Conservation (phyloP, 2,797 vertebrate species). For the Arremon brunneinucha region DNA sequence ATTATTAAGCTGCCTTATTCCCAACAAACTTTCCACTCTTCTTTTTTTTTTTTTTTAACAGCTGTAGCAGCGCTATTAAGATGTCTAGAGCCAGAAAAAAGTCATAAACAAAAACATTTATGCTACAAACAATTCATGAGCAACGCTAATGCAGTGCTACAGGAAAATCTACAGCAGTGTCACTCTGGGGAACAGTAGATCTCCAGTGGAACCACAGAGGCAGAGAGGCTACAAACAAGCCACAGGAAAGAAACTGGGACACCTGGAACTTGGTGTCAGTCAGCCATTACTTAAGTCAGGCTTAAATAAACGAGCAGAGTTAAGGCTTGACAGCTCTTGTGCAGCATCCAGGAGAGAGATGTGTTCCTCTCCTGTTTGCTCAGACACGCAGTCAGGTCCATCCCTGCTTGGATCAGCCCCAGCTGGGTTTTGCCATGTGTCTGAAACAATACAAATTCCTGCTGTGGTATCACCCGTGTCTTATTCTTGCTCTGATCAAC, state of each 20-base stretch:
- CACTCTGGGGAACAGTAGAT: neutral
- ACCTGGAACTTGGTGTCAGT: neutral
- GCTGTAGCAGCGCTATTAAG: neutral
- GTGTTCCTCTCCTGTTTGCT: neutral
- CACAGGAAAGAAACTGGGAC: neutral
- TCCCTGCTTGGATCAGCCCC: neutral
- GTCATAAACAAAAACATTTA: neutral
- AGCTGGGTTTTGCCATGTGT: neutral
- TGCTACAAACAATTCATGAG: neutral
- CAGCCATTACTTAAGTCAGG: neutral
- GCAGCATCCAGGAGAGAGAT: neutral
- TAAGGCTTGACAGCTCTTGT: neutral
- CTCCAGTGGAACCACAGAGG: neutral
- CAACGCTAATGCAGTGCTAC: neutral
- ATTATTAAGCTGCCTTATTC: neutral
- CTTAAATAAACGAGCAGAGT: neutral
- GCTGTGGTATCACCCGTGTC: neutral
- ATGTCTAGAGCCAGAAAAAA: neutral
- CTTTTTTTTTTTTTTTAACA: neutral
- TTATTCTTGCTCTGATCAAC: neutral
- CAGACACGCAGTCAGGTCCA: neutral
- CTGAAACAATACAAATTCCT: neutral
- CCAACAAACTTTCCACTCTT: neutral
- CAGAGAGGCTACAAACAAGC: neutral
- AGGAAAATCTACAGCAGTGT: neutral